A percentile compares a stretch with the other conserved stretches of the same genome.
Conservation (phyloP, 1,140 invertebrate species). For the Myzus persicae region DNA sequence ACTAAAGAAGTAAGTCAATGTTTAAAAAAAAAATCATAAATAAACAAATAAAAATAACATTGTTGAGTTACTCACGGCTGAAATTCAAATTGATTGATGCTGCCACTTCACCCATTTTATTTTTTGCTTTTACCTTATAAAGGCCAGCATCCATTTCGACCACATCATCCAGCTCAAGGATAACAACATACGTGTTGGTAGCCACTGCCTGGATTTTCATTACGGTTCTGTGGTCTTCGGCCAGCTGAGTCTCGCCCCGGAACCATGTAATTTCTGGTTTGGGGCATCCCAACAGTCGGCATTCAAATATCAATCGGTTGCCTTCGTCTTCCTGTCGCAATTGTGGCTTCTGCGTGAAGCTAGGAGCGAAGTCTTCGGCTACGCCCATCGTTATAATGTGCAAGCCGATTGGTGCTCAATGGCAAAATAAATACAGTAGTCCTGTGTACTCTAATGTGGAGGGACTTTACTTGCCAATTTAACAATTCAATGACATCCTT, state of each 20-base stretch:
- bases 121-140: conserved; percentile 97
- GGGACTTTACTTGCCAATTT: background rate
- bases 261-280: conserved; percentile 93
- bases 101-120: conserved; percentile 96
- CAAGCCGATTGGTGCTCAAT: background rate
- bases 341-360: conserved; percentile 96
- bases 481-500: conserved; percentile 26
- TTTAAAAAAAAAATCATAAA: background rate
- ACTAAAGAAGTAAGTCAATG: background rate
- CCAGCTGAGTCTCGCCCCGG: conserved; percentile 82
- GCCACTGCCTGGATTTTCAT: conserved; percentile 85
- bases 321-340: conserved; percentile 95
- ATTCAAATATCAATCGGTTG: conserved; percentile 94
- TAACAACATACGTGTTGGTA: conserved; percentile 86
- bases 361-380: conserved; percentile 93
- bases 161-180: conserved; percentile 93
- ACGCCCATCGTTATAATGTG: conserved; percentile 72
- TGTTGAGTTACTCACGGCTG: conserved; percentile 84
- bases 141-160: conserved; percentile 95
- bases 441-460: conserved; percentile 67
- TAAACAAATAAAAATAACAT: background rate
- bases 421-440: background rate
- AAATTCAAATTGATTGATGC: conserved; percentile 99
- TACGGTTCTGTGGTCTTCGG: conserved; percentile 82
- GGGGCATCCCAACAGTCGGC: conserved; percentile 85